These are phyloP conservation scores for Drosophila hawaiiensis DNA, from an alignment of 2,888 invertebrate genomes.

Conservation along the genomic window DNA sequence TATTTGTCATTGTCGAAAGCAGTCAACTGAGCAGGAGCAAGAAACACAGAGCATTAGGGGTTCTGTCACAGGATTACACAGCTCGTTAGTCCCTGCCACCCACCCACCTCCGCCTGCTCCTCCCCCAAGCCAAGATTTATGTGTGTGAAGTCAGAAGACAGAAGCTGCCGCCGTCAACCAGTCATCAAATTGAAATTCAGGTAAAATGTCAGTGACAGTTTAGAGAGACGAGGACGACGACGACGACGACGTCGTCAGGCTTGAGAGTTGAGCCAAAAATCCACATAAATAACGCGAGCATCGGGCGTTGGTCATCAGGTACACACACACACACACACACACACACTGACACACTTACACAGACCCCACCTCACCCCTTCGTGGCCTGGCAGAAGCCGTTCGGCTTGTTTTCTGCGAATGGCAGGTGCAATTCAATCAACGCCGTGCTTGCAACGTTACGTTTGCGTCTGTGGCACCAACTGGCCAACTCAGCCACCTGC, in stretches of 20 bases:
- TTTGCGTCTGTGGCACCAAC: conserved; percentile 52
- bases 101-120: not conserved
- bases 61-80: conserved; percentile 3
- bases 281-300: conserved; percentile 77
- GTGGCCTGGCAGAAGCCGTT: conserved; percentile 48
- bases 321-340: not conserved
- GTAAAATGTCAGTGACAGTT: conserved; percentile 76
- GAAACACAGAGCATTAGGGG: conserved; percentile 6
- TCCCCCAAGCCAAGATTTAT: conserved; percentile 64
- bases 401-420: conserved; percentile 80
- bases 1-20: conserved; percentile 28
- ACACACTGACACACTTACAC: not conserved
- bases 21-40: conserved; percentile 7
- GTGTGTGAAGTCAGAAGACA: conserved; percentile 50
- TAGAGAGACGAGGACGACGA: conserved; percentile 19
- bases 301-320: conserved; percentile 60
- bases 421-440: conserved; percentile 82
- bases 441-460: conserved; percentile 48
- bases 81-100: conserved; percentile 1
- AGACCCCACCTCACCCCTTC: not conserved
- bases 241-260: conserved; percentile 26
- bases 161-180: conserved; percentile 50
- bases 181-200: conserved; percentile 77
- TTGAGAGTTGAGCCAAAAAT: conserved; percentile 59
- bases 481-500: conserved; percentile 55